These are phyloP conservation scores for Bellardia bayeri DNA, from an alignment of 2,888 invertebrate genomes.

Conservation along the genomic window DNA sequence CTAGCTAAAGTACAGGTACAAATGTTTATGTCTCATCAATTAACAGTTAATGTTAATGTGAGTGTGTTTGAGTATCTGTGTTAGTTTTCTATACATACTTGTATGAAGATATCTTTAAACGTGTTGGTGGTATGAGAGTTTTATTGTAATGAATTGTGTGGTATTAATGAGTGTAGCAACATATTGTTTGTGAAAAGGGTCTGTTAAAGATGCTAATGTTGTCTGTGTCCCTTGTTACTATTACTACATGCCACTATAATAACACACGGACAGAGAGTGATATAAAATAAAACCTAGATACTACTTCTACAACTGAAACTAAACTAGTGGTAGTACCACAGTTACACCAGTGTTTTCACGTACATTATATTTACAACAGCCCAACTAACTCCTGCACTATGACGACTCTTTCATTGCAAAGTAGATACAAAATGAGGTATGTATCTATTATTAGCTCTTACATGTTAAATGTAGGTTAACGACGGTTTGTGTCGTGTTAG, in stretches of 20 bases:
- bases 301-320: not conserved
- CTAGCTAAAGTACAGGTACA: not conserved
- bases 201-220: slow-evolving; percentile 63
- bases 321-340: not conserved
- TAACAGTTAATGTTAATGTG: slow-evolving; percentile 28
- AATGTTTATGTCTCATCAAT: slow-evolving; percentile 46
- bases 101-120: slow-evolving; percentile 5
- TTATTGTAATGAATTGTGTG: slow-evolving; percentile 26
- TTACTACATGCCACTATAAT: slow-evolving; percentile 7
- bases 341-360: not conserved
- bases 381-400: not conserved
- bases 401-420: slow-evolving; percentile 16
- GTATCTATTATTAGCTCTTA: slow-evolving; percentile 71
- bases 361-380: slow-evolving; percentile 16
- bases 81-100: not conserved
- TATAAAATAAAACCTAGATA: not conserved
- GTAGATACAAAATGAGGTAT: slow-evolving; percentile 57
- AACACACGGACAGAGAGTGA: slow-evolving; percentile 8
- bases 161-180: slow-evolving; percentile 45
- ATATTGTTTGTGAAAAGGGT: slow-evolving; percentile 37
- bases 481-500: slow-evolving; percentile 15
- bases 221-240: slow-evolving; percentile 36
- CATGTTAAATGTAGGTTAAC: slow-evolving; percentile 68
- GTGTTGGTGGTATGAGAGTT: slow-evolving; percentile 1
- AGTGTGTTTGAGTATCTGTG: not conserved